phyloP scores from a whole-genome alignment of 2,797 vertebrate genomes.

The Choloepus didactylus region DNA sequence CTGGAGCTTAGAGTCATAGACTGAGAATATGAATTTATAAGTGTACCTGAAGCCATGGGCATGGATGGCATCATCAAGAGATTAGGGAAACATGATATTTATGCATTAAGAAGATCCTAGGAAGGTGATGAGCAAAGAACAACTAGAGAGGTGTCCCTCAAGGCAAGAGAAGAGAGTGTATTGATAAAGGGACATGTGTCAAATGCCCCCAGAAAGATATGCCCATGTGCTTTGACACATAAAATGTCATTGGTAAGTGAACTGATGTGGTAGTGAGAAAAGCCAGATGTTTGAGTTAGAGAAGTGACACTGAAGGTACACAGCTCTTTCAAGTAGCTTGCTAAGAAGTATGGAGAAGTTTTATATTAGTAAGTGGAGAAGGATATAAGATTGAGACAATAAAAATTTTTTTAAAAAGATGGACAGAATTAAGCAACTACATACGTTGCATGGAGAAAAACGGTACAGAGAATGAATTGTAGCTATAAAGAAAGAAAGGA shows the following conservation, averaged over 20 bases:
- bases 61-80: not conserved
- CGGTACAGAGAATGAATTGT: not conserved
- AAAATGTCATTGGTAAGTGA: not conserved
- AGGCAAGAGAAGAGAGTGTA: slow-evolving; percentile 12
- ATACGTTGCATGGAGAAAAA: not conserved
- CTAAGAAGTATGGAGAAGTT: not conserved
- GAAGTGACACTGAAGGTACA: not conserved
- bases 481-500: not conserved
- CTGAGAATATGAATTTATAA: not conserved
- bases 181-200: not conserved
- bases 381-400: not conserved
- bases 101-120: not conserved
- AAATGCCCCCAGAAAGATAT: not conserved
- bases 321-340: not conserved
- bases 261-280: not conserved
- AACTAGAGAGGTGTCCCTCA: not conserved
- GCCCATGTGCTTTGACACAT: not conserved
- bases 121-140: not conserved
- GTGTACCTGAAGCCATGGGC: not conserved
- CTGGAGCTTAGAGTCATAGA: not conserved
- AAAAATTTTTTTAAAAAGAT: not conserved
- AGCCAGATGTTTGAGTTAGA: not conserved
- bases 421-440: not conserved
- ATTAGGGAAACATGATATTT: not conserved
- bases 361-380: not conserved